Percentiles rank a stretch among this genome's conserved stretches.
Evolutionary conservation across 2,113 vertebrate genomes (phyloP).

Genomic region (Festucalex cinctus): DNA sequence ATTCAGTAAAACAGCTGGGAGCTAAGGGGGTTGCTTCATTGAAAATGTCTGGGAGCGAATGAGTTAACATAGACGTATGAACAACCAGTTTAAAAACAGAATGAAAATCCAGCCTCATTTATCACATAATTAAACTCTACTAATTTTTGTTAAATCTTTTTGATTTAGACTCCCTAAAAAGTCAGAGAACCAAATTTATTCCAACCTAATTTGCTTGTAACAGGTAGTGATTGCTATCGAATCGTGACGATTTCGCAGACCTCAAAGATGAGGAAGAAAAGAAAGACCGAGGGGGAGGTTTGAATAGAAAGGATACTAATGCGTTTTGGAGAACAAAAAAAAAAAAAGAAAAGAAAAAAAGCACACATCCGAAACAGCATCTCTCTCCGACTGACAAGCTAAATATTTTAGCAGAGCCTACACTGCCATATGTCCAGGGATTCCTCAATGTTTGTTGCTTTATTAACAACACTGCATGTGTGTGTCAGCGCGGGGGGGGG

Average conservation of each 20-base stretch:
- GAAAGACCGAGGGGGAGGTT: neutral
- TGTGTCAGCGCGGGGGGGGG: constrained; percentile 9
- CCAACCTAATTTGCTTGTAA: neutral
- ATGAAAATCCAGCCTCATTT: neutral
- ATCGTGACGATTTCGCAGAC: constrained; percentile 34
- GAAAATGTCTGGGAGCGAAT: no score
- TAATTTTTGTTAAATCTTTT: neutral
- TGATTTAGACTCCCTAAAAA: neutral
- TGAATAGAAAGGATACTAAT: constrained; percentile 36
- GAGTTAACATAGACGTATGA: neutral
- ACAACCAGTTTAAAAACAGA: neutral
- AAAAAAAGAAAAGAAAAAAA: no score
- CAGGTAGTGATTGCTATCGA: constrained; percentile 6
- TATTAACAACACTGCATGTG: constrained; percentile 26
- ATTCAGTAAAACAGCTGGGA: no score
- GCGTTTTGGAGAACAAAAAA: constrained; percentile 49
- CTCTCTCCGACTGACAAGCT: constrained; percentile 59
- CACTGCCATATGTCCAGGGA: constrained; percentile 50
- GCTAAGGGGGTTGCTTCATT: no score
- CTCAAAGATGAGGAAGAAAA: constrained; percentile 17
- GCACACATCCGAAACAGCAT: constrained; percentile 38
- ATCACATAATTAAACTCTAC: neutral
- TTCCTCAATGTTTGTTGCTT: constrained; percentile 59
- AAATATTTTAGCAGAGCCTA: constrained; percentile 73
- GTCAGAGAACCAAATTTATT: neutral